phyloP scores from a whole-genome alignment of 2,888 invertebrate species.

The Punctoribates punctum region DNA sequence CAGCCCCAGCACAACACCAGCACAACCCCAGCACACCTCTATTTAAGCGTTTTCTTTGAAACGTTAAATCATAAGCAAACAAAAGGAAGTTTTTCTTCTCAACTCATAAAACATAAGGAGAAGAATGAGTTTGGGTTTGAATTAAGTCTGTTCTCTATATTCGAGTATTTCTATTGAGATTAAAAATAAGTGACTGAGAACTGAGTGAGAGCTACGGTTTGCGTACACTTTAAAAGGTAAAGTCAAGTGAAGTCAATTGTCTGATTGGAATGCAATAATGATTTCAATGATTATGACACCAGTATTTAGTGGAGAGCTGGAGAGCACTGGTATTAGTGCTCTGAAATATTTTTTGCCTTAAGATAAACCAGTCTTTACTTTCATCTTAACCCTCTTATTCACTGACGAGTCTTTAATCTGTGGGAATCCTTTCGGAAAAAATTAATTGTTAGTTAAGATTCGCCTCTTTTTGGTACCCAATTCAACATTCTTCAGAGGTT shows the following conservation, averaged over 20 bases:
- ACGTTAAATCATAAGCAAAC: not conserved
- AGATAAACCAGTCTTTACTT: conserved; percentile 35
- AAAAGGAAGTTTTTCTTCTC: not conserved
- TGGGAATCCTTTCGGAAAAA: conserved; percentile 31
- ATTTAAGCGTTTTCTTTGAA: not conserved
- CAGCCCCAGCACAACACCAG: too few relatives aligned
- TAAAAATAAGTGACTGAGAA: not conserved
- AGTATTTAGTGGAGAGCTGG: not conserved
- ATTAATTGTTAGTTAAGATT: conserved; percentile 30
- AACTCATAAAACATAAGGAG: not conserved
- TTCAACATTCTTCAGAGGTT: not conserved
- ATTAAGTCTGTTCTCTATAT: not conserved
- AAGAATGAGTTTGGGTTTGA: not conserved
- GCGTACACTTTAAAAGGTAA: conserved; percentile 8
- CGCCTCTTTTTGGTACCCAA: not conserved
- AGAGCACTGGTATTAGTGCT: not conserved
- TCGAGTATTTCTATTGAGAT: conserved; percentile 14
- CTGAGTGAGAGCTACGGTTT: not conserved
- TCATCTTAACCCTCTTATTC: conserved; percentile 11
- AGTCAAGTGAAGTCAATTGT: conserved; percentile 37
- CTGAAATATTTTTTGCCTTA: conserved; percentile 23
- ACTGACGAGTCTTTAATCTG: conserved; percentile 23
- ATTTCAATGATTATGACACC: conserved; percentile 21
- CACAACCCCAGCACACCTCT: too few relatives aligned
- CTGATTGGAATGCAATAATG: conserved; percentile 35